A percentile compares a stretch with the other conserved stretches of the same genome.
These are phyloP conservation scores for Serrognathus titanus DNA, from an alignment of 2,888 invertebrate genomes.

Conservation along the genomic window DNA sequence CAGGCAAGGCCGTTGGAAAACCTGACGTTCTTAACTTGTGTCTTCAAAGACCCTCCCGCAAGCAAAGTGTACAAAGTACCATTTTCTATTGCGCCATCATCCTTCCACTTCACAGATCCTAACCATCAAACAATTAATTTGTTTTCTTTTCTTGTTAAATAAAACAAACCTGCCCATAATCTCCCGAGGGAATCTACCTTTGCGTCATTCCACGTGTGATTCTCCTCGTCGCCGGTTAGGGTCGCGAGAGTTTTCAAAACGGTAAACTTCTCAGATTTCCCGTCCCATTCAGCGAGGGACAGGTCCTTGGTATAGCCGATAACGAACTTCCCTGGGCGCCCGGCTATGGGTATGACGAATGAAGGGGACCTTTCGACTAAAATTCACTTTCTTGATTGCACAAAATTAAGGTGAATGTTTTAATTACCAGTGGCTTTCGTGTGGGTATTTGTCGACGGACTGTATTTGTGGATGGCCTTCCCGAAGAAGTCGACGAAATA, in stretches of 20 bases:
- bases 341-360: slow-evolving; percentile 63
- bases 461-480: slow-evolving; percentile 50
- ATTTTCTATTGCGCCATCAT: slow-evolving; percentile 55
- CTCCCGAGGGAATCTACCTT: slow-evolving; percentile 73
- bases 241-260: slow-evolving; percentile 53
- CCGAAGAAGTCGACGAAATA: slow-evolving; percentile 63
- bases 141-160: no score
- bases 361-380: slow-evolving; percentile 29
- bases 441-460: slow-evolving; percentile 39
- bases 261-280: slow-evolving; percentile 50
- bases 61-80: slow-evolving; percentile 52
- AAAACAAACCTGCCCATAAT: slow-evolving; percentile 62
- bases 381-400: neutral
- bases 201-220: slow-evolving; percentile 59
- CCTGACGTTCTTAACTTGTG: slow-evolving; percentile 49
- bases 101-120: slow-evolving; percentile 55
- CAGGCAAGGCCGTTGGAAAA: slow-evolving; percentile 79
- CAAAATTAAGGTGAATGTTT: slow-evolving; percentile 5
- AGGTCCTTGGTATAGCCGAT: slow-evolving; percentile 60
- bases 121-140: slow-evolving; percentile 48
- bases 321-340: slow-evolving; percentile 57
- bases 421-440: neutral
- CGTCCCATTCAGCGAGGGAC: slow-evolving; percentile 63
- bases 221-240: slow-evolving; percentile 55
- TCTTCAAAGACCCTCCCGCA: slow-evolving; percentile 31